These are phyloP conservation scores for Limanda limanda DNA, from an alignment of 2,113 vertebrate genomes.

Conservation along the genomic window DNA sequence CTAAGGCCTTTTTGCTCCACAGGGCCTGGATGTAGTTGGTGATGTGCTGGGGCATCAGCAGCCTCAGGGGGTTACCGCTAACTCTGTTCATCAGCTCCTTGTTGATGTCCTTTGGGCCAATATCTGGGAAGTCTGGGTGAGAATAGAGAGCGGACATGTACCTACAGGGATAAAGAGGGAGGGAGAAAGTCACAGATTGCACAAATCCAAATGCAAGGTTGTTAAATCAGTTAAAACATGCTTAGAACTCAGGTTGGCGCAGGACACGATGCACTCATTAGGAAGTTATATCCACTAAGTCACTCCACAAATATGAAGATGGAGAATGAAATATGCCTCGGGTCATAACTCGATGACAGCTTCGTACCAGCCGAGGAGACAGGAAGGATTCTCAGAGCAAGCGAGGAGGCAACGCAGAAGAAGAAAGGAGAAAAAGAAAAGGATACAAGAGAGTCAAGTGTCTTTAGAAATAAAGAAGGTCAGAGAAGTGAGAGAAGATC, in stretches of 20 bases:
- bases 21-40: slow-evolving; percentile 94
- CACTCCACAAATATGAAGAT: slow-evolving; percentile 2
- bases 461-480: background rate
- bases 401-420: background rate
- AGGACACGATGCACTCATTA: slow-evolving; percentile 15
- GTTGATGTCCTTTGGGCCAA: slow-evolving; percentile 93
- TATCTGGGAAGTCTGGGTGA: slow-evolving; percentile 92
- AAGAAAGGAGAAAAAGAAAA: background rate
- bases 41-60: slow-evolving; percentile 93
- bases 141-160: slow-evolving; percentile 97
- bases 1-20: slow-evolving; percentile 95
- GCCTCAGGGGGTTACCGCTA: slow-evolving; percentile 91
- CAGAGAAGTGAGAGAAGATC: background rate
- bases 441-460: background rate
- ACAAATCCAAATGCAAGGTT: background rate
- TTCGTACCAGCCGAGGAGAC: slow-evolving; percentile 28
- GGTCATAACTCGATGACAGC: slow-evolving; percentile 21
- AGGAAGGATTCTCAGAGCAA: slow-evolving; percentile 25
- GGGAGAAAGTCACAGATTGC: background rate
- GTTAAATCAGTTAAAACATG: background rate
- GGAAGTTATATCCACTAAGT: slow-evolving; percentile 21
- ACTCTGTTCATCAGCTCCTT: slow-evolving; percentile 92
- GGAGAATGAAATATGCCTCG: slow-evolving; percentile 38
- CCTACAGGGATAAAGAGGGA: slow-evolving; percentile 77
- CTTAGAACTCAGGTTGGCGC: background rate